Conservation (phyloP, 2,797 vertebrate species). For the Adrianichthys oophorus region DNA sequence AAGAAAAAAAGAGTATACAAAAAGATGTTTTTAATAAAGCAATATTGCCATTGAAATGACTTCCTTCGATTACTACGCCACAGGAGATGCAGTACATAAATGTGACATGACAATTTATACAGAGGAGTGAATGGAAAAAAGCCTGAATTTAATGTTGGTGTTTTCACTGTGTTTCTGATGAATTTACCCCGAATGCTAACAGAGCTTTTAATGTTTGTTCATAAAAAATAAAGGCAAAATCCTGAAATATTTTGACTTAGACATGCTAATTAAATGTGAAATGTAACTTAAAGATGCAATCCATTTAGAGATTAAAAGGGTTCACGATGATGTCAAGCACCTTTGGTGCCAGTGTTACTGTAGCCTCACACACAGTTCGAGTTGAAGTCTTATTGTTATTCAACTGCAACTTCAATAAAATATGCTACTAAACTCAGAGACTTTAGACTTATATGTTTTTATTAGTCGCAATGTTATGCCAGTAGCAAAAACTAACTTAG, state of each 20-base stretch:
- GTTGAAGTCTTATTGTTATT: constrained; percentile 34
- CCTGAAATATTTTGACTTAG: constrained; percentile 21
- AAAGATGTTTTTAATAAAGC: constrained; percentile 52
- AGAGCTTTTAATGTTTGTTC: constrained; percentile 7
- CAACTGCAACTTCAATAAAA: constrained; percentile 34
- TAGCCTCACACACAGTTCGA: constrained; percentile 42
- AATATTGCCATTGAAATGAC: constrained; percentile 58
- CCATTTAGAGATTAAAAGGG: constrained; percentile 36
- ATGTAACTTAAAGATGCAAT: constrained; percentile 55
- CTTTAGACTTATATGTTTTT: constrained; percentile 23
- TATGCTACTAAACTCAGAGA: constrained; percentile 18
- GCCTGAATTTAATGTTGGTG: constrained; percentile 10
- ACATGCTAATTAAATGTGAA: constrained; percentile 29
- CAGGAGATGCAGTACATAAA: constrained; percentile 31
- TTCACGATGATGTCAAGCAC: constrained; percentile 71
- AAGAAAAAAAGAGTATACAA: constrained; percentile 44
- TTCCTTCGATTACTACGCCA: constrained; percentile 30
- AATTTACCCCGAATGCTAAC: constrained; percentile 20
- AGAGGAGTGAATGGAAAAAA: constrained; percentile 35
- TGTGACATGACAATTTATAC: constrained; percentile 37
- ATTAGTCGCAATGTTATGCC: constrained; percentile 32
- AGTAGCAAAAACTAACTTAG: constrained; percentile 45
- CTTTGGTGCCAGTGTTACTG: constrained; percentile 58
- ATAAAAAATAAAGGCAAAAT: constrained; percentile 1
- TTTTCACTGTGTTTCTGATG: constrained; percentile 23